Evolutionary conservation across 1,140 invertebrate species (phyloP).

Genomic region (Spodoptera frugiperda): DNA sequence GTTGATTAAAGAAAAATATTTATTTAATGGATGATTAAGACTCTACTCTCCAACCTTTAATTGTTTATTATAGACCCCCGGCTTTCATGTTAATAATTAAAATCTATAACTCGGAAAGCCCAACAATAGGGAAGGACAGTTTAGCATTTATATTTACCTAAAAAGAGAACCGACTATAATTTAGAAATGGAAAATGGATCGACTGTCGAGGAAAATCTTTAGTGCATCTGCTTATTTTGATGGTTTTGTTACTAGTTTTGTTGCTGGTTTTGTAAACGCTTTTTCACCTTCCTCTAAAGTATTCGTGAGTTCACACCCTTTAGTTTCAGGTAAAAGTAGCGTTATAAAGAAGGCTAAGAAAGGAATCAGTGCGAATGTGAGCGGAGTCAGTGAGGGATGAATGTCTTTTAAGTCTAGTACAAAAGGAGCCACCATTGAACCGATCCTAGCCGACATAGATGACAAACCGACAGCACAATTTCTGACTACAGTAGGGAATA

Average conservation of each 20-base stretch:
- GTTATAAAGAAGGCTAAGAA: constrained; percentile 89
- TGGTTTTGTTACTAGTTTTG: constrained; percentile 86
- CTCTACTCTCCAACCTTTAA: too few species aligned
- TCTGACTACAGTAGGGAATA: constrained; percentile 90
- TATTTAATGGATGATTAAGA: too few species aligned
- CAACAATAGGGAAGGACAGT: too few species aligned
- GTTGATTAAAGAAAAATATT: too few species aligned
- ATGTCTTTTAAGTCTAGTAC: constrained; percentile 83
- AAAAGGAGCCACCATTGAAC: constrained; percentile 89
- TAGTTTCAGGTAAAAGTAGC: constrained; percentile 91
- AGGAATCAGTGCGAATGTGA: constrained; percentile 89
- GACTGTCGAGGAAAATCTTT: too few species aligned
- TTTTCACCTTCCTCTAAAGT: constrained; percentile 92
- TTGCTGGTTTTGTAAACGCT: constrained; percentile 87
- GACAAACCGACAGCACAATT: constrained; percentile 89
- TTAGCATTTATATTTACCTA: too few species aligned
- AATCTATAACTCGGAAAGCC: too few species aligned
- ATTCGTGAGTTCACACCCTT: constrained; percentile 90
- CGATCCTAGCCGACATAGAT: constrained; percentile 89
- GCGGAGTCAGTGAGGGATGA: constrained; percentile 88
- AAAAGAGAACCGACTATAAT: too few species aligned
- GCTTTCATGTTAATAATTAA: too few species aligned
- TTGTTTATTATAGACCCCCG: too few species aligned
- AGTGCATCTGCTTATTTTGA: too few species aligned
- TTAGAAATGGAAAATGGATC: too few species aligned